Conservation (phyloP, 2,888 invertebrate species). For the Mythimna lalbum region DNA sequence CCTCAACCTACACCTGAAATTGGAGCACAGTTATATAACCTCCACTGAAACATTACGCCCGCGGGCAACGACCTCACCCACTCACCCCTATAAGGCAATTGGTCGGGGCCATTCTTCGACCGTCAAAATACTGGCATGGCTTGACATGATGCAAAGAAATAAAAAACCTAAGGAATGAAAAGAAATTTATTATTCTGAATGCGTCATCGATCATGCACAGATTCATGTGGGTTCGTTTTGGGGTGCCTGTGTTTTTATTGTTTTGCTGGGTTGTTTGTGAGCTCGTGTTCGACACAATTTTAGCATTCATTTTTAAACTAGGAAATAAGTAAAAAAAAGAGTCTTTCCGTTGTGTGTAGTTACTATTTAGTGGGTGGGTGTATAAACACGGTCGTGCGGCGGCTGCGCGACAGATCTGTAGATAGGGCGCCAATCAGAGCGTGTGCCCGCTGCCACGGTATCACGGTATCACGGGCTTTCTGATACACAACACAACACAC, state of each 20-base stretch:
- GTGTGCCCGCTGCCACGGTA: constrained; percentile 75
- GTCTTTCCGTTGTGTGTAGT: constrained; percentile 34
- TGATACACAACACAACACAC: constrained; percentile 88
- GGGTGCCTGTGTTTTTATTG: constrained; percentile 57
- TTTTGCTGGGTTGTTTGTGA: constrained; percentile 43
- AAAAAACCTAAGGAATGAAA: constrained; percentile 66
- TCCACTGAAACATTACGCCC: constrained; percentile 42
- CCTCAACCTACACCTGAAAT: constrained; percentile 77
- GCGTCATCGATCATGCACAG: constrained; percentile 72
- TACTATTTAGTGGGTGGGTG: constrained; percentile 44
- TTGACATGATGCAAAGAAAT: constrained; percentile 56
- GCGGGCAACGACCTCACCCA: constrained; percentile 51
- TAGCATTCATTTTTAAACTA: neutral
- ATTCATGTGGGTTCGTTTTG: constrained; percentile 61
- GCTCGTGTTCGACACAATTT: neutral
- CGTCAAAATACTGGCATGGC: constrained; percentile 57
- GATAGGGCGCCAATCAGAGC: constrained; percentile 90
- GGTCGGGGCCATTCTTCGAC: constrained; percentile 55
- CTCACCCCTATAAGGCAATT: constrained; percentile 56
- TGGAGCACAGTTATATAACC: constrained; percentile 65
- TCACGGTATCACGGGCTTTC: constrained; percentile 83
- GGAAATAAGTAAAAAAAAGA: constrained; percentile 30
- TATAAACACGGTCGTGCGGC: constrained; percentile 52
- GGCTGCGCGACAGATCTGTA: constrained; percentile 84
- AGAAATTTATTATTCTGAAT: constrained; percentile 66